Base-by-base conservation (phyloP, 1,140 invertebrate genomes). In the Tigriopus japonicus region DNA sequence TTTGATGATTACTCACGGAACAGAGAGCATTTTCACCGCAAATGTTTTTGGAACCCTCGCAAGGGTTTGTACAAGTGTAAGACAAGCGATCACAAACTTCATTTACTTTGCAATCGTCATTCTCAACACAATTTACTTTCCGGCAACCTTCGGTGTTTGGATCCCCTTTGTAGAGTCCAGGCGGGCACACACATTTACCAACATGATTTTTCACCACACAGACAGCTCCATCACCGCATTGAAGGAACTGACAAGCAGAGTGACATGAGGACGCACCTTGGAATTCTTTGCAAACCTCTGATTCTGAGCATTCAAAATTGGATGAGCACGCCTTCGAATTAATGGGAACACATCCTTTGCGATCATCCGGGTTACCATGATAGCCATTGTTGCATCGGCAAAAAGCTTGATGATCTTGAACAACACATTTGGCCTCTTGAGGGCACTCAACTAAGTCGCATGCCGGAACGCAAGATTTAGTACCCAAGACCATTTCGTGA, bases 1-100 rank as follows among this genome's bases (percentile, higher is more conserved):
- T 78, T 66, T 78, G 80, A 68, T 89, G 86, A 67, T 86, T 81
- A 69, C 89, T 85, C 12, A 85, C 81, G 63, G 90, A 79, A 69
- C 88, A 93, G 45, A 92, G 83, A 10, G 88, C 85, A 72, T 89
- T 88, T 24, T 78, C 78, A 1, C 87, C 88, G 67, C 88, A 93
- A 7, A 82, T 80, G 65, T 86, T 80, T 9, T 35, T 35, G 9
- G 28, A 35, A 35, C 9, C 28, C 68, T 83, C 80, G 68, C 87
- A 91, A 14, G 82, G 85, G 69, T 86, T 80, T 62, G 79, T 78
- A 65, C 86, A 90, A n/a, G 79, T 84, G 67, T 87, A 84, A 1
- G 81, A 82, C 63, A 88, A 71, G 35, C 86, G 75, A 66, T 91
- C 84, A 66, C 87, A 89, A 42, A 87, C 71, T 68, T 90, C 83